Evolutionary conservation across 2,797 vertebrate species (phyloP), one percentile per base, ranked within the genome.

Genomic region (Oreonectes daqikongensis): DNA sequence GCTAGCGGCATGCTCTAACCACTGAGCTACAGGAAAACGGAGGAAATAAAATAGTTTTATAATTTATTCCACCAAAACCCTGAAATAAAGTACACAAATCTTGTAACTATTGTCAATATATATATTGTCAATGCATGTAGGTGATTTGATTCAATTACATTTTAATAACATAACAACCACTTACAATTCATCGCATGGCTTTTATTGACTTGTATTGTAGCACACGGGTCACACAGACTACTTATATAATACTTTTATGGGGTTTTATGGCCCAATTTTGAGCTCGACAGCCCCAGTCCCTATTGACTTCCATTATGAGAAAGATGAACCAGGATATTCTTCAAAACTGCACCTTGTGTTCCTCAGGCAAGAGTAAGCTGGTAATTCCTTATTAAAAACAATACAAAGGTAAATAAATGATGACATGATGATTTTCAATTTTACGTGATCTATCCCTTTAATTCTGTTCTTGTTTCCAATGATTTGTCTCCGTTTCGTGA

Each of bases 401-500:
- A 26, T 9, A 35, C 28, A 52, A 52, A 5, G 17, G 5, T 26
- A 5, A 64, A n/a, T 26, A 40, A 40, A 64, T 64, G 12, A 57
- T 28, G 53, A 8, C 28, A 6, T 1, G 14, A 71, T 0, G 14
- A 46, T 15, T 15, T 59, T 30, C 2, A 15, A 20, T 59, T 44
- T 28, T 60, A n/a, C 42, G 40, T 61, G 59, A 50, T n/a, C 20
- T 38, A n/a, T 73, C 15, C 28, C 71, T 64, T 64, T 38, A 40
- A 64, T 1, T 35, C 1, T 35, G 32, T 65, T 14, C 11, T 55
- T 78, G 66, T 71, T 83, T 79, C 48, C 63, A 84, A 53, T 69
- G 69, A 72, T 78, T 79, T 60, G 48, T 77, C 44, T 79, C 42
- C 52, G 42, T 74, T 80, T 74, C 75, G 40, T 70, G 61, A 44